Conservation (phyloP, 2,888 invertebrate species). For the Shargacucullia verbasci region DNA sequence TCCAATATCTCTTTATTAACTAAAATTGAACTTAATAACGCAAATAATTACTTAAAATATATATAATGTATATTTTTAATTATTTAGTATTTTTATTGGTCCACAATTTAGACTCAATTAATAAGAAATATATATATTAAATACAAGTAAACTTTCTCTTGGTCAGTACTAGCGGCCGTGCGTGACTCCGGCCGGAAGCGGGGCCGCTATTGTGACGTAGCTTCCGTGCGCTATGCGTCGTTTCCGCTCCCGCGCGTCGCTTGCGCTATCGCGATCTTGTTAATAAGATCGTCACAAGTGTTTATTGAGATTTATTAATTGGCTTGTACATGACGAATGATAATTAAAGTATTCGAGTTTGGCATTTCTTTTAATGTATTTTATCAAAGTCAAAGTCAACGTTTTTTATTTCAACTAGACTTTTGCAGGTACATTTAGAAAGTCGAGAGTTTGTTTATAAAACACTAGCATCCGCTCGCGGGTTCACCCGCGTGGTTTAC, state of each 20-base stretch:
- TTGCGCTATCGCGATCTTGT: constrained; percentile 71
- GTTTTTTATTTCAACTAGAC: too few species aligned
- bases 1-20: too few species aligned
- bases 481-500: too few species aligned
- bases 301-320: constrained; percentile 50
- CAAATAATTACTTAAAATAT: too few species aligned
- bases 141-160: constrained; percentile 51
- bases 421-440: too few species aligned
- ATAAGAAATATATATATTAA: constrained; percentile 15
- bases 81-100: not conserved
- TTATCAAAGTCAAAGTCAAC: too few species aligned
- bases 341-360: too few species aligned
- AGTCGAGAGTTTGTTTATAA: too few species aligned
- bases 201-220: constrained; percentile 66
- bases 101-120: not conserved
- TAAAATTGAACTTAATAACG: too few species aligned
- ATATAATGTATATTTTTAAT: too few species aligned
- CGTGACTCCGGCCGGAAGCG: constrained; percentile 80
- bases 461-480: too few species aligned
- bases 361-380: too few species aligned
- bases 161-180: constrained; percentile 66
- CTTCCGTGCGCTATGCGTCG: constrained; percentile 73
- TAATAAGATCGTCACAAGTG: constrained; percentile 49
- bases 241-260: constrained; percentile 67
- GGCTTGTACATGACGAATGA: not conserved